These are phyloP conservation scores for Gymnogyps californianus DNA, from an alignment of 2,113 vertebrate species.

Conservation along the genomic window DNA sequence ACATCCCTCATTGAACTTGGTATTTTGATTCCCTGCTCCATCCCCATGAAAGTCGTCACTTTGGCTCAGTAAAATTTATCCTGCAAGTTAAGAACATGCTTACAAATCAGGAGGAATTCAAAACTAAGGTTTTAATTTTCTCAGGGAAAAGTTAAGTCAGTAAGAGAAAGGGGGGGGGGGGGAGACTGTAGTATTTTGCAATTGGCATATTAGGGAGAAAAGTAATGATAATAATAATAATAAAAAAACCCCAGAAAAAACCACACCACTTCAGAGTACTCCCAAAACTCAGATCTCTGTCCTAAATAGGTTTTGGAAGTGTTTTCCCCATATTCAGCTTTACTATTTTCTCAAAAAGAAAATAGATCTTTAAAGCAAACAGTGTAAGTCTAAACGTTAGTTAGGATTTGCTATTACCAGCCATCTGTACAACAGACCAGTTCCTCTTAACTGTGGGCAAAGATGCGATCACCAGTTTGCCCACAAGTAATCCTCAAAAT, in stretches of 20 bases:
- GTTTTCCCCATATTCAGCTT: background rate
- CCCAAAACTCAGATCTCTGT: background rate
- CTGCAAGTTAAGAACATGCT: background rate
- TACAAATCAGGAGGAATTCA: background rate
- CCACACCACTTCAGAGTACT: background rate
- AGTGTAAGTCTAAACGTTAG: background rate
- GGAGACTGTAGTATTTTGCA: background rate
- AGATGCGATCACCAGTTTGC: background rate
- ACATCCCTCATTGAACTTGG: background rate
- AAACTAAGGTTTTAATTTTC: background rate
- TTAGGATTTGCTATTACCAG: background rate
- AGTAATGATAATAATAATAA: background rate
- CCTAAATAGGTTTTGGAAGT: background rate
- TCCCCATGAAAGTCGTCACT: background rate
- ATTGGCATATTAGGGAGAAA: background rate
- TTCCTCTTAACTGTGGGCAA: background rate
- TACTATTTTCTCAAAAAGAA: background rate
- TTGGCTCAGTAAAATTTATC: background rate
- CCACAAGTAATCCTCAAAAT: background rate
- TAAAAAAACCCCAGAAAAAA: background rate
- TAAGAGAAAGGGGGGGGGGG: background rate
- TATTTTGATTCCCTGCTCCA: background rate
- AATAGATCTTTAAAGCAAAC: background rate
- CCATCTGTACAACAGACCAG: background rate
- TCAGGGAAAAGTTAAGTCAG: background rate